phyloP scores from a whole-genome alignment of 1,140 invertebrate species.

The Apis laboriosa region DNA sequence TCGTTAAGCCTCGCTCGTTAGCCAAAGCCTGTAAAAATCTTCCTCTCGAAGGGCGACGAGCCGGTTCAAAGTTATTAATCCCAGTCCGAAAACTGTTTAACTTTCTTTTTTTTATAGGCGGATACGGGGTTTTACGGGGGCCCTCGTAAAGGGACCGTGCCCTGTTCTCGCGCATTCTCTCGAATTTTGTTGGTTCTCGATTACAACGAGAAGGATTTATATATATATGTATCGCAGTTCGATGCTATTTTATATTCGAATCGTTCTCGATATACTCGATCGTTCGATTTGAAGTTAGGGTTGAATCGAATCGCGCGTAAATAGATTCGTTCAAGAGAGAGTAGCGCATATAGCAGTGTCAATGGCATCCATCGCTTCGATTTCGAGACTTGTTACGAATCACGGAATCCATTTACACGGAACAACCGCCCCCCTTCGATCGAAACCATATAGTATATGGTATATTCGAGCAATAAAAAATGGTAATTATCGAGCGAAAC shows the following conservation, averaged over 20 bases:
- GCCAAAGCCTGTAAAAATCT: conserved; percentile 43
- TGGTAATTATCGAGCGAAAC: not conserved
- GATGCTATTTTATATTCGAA: too few relatives aligned
- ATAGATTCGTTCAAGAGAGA: too few relatives aligned
- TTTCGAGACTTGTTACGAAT: not conserved
- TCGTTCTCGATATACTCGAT: too few relatives aligned
- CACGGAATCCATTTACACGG: not conserved
- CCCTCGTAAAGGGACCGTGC: conserved; percentile 45
- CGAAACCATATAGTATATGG: too few relatives aligned
- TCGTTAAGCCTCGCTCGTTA: conserved; percentile 52
- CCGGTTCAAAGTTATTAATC: conserved; percentile 45
- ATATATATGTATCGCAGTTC: too few relatives aligned
- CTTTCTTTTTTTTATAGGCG: conserved; percentile 49
- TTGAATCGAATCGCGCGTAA: too few relatives aligned
- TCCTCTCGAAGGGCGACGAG: conserved; percentile 10
- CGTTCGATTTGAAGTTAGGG: too few relatives aligned
- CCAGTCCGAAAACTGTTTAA: not conserved
- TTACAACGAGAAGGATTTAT: not conserved
- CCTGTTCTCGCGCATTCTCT: not conserved
- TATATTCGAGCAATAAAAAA: not conserved
- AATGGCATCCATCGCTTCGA: not conserved
- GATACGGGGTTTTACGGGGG: conserved; percentile 42
- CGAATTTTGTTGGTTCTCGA: not conserved
- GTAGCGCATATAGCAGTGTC: not conserved
- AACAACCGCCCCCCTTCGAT: not conserved